Percentiles rank a stretch among this genome's conserved stretches.
Conservation (phyloP, 2,888 invertebrate genomes). For the Liodrosophila aerea region DNA sequence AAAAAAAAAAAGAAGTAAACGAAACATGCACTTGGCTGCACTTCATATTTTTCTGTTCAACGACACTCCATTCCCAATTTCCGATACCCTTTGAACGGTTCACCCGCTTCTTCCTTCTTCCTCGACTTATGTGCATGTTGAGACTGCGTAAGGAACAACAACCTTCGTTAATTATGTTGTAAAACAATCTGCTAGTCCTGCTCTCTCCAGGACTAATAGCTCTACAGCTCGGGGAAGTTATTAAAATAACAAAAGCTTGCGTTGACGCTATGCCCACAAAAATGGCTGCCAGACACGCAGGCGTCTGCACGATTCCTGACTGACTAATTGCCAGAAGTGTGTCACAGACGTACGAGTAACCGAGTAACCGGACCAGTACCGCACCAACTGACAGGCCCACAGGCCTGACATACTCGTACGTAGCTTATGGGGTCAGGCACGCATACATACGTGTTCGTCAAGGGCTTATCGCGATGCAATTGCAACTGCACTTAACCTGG, state of each 20-base stretch:
- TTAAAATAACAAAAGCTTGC: conserved; percentile 72
- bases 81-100: background rate
- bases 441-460: conserved; percentile 31
- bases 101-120: background rate
- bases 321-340: conserved; percentile 80
- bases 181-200: conserved; percentile 61
- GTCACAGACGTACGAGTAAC: conserved; percentile 57
- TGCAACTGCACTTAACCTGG: conserved; percentile 56
- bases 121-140: conserved; percentile 34
- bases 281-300: conserved; percentile 69
- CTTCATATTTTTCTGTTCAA: conserved; percentile 58
- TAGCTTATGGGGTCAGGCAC: conserved; percentile 65
- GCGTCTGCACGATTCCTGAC: conserved; percentile 77
- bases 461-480: conserved; percentile 63
- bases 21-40: conserved; percentile 70
- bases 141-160: conserved; percentile 42
- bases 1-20: no score
- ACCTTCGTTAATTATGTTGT: conserved; percentile 71
- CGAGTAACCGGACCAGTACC: background rate
- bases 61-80: conserved; percentile 22
- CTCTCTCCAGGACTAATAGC: conserved; percentile 27
- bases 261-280: conserved; percentile 62
- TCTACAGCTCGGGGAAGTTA: conserved; percentile 63
- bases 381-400: conserved; percentile 26
- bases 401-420: conserved; percentile 15